Evolutionary conservation across 2,797 vertebrate genomes (phyloP).

Genomic region (Odontamblyopus lacepedii): DNA sequence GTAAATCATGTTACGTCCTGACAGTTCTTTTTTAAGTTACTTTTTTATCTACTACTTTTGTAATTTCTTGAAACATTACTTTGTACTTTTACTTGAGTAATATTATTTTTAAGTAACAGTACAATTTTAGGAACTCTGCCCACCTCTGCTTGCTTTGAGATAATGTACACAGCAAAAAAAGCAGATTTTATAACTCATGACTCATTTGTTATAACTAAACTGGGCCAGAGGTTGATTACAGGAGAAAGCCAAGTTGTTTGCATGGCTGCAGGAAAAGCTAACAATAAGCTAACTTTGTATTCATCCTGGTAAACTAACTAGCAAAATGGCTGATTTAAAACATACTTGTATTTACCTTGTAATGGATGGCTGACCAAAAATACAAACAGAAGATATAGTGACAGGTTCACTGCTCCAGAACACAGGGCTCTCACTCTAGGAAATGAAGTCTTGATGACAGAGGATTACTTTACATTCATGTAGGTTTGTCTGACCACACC

Average conservation of each 20-base stretch:
- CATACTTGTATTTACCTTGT: not conserved
- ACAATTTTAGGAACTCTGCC: no score
- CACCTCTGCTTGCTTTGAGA: no score
- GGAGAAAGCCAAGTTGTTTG: not conserved
- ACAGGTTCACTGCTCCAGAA: not conserved
- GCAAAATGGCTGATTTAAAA: not conserved
- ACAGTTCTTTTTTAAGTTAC: no score
- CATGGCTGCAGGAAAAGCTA: not conserved
- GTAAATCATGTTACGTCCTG: no score
- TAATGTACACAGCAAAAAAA: no score
- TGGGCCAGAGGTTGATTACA: not conserved
- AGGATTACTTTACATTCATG: not conserved
- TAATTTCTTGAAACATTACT: no score
- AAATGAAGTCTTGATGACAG: not conserved
- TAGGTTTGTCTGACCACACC: not conserved
- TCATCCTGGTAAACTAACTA: not conserved
- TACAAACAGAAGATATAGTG: no score
- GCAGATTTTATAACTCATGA: not conserved
- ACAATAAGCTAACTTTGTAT: not conserved
- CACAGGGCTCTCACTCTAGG: not conserved
- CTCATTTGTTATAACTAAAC: not conserved
- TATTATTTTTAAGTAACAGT: no score
- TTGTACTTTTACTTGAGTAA: no score
- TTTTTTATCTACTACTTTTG: no score
- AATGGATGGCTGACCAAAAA: no score